These are phyloP conservation scores for Hylaeus anthracinus DNA, from an alignment of 1,140 invertebrate genomes.

Conservation along the genomic window DNA sequence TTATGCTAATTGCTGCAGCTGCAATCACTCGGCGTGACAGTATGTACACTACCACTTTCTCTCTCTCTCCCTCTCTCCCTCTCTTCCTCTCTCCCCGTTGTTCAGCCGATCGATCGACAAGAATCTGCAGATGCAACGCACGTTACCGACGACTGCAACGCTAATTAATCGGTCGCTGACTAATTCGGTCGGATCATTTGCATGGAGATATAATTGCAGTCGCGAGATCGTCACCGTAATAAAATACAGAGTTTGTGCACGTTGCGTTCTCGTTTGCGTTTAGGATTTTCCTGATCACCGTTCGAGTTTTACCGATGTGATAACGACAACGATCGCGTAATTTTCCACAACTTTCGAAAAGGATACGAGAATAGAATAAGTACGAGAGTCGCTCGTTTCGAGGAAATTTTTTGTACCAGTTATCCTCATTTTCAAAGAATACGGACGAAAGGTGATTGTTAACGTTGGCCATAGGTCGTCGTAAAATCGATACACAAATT, in stretches of 20 bases:
- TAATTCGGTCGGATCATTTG: constrained; percentile 62
- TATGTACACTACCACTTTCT: not conserved
- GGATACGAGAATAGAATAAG: no score
- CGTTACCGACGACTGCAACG: constrained; percentile 31
- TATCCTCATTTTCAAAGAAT: no score
- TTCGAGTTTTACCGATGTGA: not conserved
- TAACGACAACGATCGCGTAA: not conserved
- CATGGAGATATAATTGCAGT: constrained; percentile 57
- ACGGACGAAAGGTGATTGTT: no score
- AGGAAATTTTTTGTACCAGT: no score
- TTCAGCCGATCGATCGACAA: constrained; percentile 45
- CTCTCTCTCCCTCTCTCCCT: not conserved
- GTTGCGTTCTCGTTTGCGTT: not conserved
- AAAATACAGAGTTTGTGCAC: constrained; percentile 40
- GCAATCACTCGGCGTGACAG: constrained; percentile 56
- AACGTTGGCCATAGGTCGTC: not conserved
- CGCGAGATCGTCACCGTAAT: constrained; percentile 26
- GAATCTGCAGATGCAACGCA: constrained; percentile 42
- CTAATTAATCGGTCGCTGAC: constrained; percentile 61
- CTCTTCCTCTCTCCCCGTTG: no score
- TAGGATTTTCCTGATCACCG: not conserved
- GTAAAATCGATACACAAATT: constrained; percentile 36
- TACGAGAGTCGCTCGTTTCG: no score
- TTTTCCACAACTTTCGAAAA: no score
- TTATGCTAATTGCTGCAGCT: constrained; percentile 63